Base-by-base conservation (phyloP, 1,140 invertebrate species). In the Scaptomyza pallida region DNA sequence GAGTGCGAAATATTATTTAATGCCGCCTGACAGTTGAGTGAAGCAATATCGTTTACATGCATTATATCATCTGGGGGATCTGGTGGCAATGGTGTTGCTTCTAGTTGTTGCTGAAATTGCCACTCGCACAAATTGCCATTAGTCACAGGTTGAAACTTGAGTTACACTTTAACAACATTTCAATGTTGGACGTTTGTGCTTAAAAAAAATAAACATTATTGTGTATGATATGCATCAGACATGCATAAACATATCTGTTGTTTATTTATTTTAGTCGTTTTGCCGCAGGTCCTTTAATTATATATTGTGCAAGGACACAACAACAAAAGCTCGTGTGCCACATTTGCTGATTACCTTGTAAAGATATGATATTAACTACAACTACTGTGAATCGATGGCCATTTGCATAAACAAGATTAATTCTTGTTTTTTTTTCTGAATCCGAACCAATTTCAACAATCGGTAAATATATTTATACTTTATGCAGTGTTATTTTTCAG, bases 31-130 rank as follows among this genome's bases (percentile, higher is more conserved):
- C 83, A 88, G 74, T 64, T 89, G 82, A 86, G 59, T 82, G 82
- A 88, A 82, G 78, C 74, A 88, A 86, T 86, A 86, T 86, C 78
- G 78, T 78, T 86, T 88, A 86, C 82, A 88, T 82, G 78, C 75
- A 82, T 88, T 74, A 86, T 73, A 23, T 67, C 47, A 21, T 26
- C 62, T 47, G 6, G 47, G 6, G 47, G 23, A 15, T 5, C n/a
- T 50, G 47, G n/a, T n/a, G n/a, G n/a, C n/a, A 8, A 19, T 19
- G 21, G 55, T 15, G 1, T 10, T 16, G 33, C 13, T 13, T 13
- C 23, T 17, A 51, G 13, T 44, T 44, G 13, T 44, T 44, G 43
- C 21, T 43, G 43, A 19, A 62, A 62, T 44, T 50, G 63, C 47
- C 74, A 77, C 78, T 81, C 80, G 86, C 60, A 70, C 77, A 86